phyloP scores from a whole-genome alignment of 2,888 invertebrate genomes.

The Ornithoptera alexandrae region DNA sequence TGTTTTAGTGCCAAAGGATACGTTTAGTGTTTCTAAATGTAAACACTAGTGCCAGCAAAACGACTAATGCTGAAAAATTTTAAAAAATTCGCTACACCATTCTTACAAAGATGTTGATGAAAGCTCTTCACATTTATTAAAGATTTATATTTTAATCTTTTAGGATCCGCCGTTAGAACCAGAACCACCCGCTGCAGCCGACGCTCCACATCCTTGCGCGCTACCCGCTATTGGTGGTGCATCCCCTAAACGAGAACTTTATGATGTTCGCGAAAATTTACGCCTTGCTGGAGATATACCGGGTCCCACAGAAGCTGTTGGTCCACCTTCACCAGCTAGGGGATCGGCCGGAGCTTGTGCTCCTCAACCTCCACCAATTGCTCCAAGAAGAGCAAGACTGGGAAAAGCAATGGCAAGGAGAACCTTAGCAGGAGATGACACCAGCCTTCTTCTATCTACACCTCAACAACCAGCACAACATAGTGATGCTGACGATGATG shows the following conservation, averaged over 20 bases:
- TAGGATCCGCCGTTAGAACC: conserved; percentile 71
- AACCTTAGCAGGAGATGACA: conserved; percentile 78
- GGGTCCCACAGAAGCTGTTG: conserved; percentile 65
- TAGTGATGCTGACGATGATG: conserved; percentile 76
- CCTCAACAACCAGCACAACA: conserved; percentile 57
- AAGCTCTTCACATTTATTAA: background rate
- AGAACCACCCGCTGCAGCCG: conserved; percentile 64
- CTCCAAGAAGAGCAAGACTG: conserved; percentile 68
- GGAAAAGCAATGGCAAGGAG: conserved; percentile 85
- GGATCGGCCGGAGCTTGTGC: conserved; percentile 84
- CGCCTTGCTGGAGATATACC: conserved; percentile 62
- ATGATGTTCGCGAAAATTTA: conserved; percentile 63
- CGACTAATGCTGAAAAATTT: too few species aligned
- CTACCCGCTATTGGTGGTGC: conserved; percentile 69
- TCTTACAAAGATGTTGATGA: too few species aligned
- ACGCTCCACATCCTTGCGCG: conserved; percentile 64
- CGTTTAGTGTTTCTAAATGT: too few species aligned
- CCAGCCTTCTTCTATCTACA: conserved; percentile 67
- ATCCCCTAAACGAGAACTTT: conserved; percentile 68
- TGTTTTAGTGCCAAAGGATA: too few species aligned
- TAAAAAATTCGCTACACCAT: too few species aligned
- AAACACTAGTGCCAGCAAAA: too few species aligned
- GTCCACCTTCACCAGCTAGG: conserved; percentile 84
- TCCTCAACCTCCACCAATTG: conserved; percentile 78
- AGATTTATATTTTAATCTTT: conserved; percentile 8